Evolutionary conservation across 2,113 vertebrate genomes (phyloP).

Genomic region (Sminthopsis crassicaudata): DNA sequence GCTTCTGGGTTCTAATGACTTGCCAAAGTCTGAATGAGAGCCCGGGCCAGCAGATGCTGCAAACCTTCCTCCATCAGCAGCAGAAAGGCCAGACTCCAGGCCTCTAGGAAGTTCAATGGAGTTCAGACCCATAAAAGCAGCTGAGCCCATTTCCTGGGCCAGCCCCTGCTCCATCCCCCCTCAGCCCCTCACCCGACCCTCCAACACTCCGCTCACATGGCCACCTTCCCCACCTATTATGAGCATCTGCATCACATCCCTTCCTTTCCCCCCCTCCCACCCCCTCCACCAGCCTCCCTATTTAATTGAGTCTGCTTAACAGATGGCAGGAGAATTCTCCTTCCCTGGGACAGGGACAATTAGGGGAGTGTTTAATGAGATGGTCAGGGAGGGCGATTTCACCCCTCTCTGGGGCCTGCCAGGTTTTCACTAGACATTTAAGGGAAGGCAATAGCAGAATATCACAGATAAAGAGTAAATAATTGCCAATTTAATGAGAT

Average conservation of each 20-base stretch:
- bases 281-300: background rate
- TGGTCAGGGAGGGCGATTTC: background rate
- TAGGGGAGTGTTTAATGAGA: conserved; percentile 67
- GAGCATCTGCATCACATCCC: background rate
- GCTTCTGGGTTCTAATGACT: background rate
- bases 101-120: background rate
- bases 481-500: conserved; percentile 45
- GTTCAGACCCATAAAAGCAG: background rate
- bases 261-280: background rate
- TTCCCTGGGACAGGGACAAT: conserved; percentile 59
- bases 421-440: conserved; percentile 53
- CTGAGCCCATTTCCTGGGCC: background rate
- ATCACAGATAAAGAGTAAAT: conserved; percentile 40
- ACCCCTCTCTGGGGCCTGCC: conserved; percentile 5
- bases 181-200: background rate
- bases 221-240: background rate
- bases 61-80: background rate
- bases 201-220: background rate
- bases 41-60: background rate
- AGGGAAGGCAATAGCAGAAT: conserved; percentile 26
- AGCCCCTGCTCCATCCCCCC: conserved; percentile 23
- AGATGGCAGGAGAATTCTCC: conserved; percentile 73
- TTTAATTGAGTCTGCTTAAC: conserved; percentile 68
- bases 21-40: background rate
- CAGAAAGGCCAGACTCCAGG: background rate